Evolutionary conservation across 2,888 invertebrate species (phyloP), one percentile per base, ranked within the genome.

Genomic region (Chymomyza procnemis): DNA sequence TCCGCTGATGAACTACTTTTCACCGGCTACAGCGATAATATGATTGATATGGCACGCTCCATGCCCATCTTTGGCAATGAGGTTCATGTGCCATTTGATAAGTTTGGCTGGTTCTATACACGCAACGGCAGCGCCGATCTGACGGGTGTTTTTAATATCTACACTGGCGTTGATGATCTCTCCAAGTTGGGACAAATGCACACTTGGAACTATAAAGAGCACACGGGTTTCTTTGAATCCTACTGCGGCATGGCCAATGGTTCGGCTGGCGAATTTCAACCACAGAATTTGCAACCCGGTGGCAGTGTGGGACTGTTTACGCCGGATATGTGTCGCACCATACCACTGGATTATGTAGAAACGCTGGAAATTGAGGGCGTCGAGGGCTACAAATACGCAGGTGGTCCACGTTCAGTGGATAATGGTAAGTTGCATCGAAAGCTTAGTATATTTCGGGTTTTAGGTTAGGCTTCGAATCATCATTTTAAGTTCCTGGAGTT

Each of bases 101-200:
- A 93, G 84, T 97, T 97, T 88, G 97, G 96, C 12, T 95, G 97
- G 94, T 97, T 97, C 91, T 97, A 96, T 79, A 92, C 91, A 81
- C 93, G 96, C 87, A 97, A 97, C 85, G 95, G 94, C 72, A 95
- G 96, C 0, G 92, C 93, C 1, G 93, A 93, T 0, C 94, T 94
- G 19, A 96, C 96, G 46, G 97, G 97, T 0, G 92, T 93, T 61
- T 95, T 94, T 89, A 96, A 96, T 83, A 94, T 97, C 87, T 93
- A 93, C 41, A 96, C 96, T 0, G 96, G 97, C 0, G 92, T 90
- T 1, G 89, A 91, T 4, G 92, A 93, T 56, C 93, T 95, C 3
- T 83, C 89, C 0, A 91, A 94, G 4, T 92, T 96, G 8, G 97
- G 97, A 0, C 92, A 93, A 76, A 92, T 96, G 69, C 91, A 93